A percentile compares a stretch with the other conserved stretches of the same genome.
Conservation (phyloP, 2,888 invertebrate genomes). For the Trachelus iudaicus region DNA sequence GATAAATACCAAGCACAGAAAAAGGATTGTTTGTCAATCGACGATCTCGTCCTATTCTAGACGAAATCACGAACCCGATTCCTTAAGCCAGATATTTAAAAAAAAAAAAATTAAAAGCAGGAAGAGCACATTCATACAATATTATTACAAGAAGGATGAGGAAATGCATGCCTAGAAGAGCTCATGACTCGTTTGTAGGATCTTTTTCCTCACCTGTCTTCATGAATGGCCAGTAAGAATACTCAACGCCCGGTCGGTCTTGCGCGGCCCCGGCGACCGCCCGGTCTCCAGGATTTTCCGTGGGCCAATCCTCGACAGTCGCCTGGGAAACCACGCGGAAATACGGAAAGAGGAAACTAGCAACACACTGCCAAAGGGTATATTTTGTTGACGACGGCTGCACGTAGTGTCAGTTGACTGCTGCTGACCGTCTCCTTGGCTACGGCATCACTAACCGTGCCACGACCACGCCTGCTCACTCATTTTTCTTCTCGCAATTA, state of each 20-base stretch:
- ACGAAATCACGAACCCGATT: background rate
- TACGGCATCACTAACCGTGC: conserved; percentile 63
- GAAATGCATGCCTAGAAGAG: background rate
- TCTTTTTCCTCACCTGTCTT: conserved; percentile 58
- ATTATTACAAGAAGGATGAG: background rate
- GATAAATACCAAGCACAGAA: background rate
- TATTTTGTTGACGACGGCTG: conserved; percentile 51
- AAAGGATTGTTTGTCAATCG: background rate
- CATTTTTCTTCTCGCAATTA: background rate
- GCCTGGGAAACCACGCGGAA: conserved; percentile 54
- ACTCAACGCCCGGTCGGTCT: conserved; percentile 42
- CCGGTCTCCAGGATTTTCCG: conserved; percentile 35
- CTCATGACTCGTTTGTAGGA: conserved; percentile 8
- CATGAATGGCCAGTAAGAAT: conserved; percentile 55
- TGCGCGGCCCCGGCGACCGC: conserved; percentile 41
- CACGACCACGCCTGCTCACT: conserved; percentile 12
- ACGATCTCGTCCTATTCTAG: background rate
- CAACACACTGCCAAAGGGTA: conserved; percentile 12
- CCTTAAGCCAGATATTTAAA: background rate
- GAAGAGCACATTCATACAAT: background rate
- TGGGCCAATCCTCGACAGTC: conserved; percentile 30
- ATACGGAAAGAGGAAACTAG: conserved; percentile 31
- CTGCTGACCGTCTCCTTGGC: conserved; percentile 63
- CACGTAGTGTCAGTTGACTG: conserved; percentile 60
- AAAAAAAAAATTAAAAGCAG: background rate